Base-by-base conservation (phyloP, 2,888 invertebrate genomes). In the Acleris sparsana region DNA sequence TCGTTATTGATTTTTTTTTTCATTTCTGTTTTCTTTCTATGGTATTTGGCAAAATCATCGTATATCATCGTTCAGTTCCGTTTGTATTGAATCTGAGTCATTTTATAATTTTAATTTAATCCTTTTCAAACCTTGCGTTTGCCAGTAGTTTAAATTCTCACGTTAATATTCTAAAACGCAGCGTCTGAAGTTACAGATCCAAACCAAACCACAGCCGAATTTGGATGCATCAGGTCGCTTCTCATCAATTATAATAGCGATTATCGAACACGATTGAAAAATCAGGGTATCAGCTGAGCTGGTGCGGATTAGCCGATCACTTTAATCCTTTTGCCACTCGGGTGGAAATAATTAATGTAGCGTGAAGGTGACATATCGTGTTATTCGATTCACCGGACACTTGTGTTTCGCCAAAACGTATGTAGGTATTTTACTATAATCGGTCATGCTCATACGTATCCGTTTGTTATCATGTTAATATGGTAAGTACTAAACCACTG, bases 281-380 rank as follows among this genome's bases (percentile, higher is more conserved):
- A 59, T 59, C 49, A 20, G 44, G 18, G 18, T 61, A 53, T 53
- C 61, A 29, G 22, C 22, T n/a, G 22, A 43, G 43, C 69, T 63
- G 62, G 65, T 60, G 63, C 69, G 62, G 68, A 71, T 71, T 67
- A 67, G 67, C 63, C 63, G 59, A 33, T 17, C 29, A 57, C 58
- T 58, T 65, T 72, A 73, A 74, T 73, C 71, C 67, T 69, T 73
- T 70, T 74, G 71, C 69, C 67, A 72, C 63, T 71, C 66, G 70
- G 72, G 67, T 73, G 72, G 69, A 74, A 69, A 71, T 77, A 76
- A 78, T 78, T 77, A 80, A 80, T 82, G 79, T 78, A 75, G 77
- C 74, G 80, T 77, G 75, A 80, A 80, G 79, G 77, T 79, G 62
- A 63, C 51, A 29, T 71, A 69, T 67, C 67, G 66, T 25, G 11